Percentiles rank a stretch among this genome's conserved stretches.
Conservation (phyloP, 2,797 vertebrate genomes). For the Sebastes trivittatus region DNA sequence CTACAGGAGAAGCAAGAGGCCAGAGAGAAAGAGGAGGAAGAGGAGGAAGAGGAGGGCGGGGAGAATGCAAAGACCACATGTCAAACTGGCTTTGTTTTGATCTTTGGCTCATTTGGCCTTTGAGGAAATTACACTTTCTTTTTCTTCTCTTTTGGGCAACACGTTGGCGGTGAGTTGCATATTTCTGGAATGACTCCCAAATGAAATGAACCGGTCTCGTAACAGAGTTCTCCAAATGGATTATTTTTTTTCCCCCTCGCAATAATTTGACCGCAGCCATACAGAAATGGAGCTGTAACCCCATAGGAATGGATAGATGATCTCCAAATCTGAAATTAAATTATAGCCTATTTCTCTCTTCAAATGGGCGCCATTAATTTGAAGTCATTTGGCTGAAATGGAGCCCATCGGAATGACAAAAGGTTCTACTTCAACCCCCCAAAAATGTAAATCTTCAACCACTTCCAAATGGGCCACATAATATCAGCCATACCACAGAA, state of each 20-base stretch:
- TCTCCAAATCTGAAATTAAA: conserved; percentile 27
- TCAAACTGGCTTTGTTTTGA: conserved; percentile 81
- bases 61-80: conserved; percentile 86
- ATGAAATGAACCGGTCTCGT: conserved; percentile 1
- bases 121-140: conserved; percentile 6
- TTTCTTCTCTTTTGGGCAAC: conserved; percentile 28
- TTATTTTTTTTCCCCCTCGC: background rate
- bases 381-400: conserved; percentile 53
- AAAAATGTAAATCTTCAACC: conserved; percentile 41
- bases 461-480: conserved; percentile 49
- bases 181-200: conserved; percentile 22
- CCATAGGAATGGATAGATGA: conserved; percentile 27
- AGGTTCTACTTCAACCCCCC: background rate
- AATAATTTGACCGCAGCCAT: background rate
- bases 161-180: conserved; percentile 28
- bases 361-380: conserved; percentile 48
- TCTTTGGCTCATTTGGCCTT: conserved; percentile 36
- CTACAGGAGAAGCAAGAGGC: conserved; percentile 82
- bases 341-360: conserved; percentile 4
- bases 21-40: conserved; percentile 53
- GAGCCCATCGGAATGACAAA: conserved; percentile 45
- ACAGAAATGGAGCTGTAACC: conserved; percentile 15
- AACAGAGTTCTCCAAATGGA: conserved; percentile 18
- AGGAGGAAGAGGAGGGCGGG: conserved; percentile 45
- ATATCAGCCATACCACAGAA: conserved; percentile 43